Base-by-base conservation (phyloP, 2,888 invertebrate genomes). In the Orthosia gothica region DNA sequence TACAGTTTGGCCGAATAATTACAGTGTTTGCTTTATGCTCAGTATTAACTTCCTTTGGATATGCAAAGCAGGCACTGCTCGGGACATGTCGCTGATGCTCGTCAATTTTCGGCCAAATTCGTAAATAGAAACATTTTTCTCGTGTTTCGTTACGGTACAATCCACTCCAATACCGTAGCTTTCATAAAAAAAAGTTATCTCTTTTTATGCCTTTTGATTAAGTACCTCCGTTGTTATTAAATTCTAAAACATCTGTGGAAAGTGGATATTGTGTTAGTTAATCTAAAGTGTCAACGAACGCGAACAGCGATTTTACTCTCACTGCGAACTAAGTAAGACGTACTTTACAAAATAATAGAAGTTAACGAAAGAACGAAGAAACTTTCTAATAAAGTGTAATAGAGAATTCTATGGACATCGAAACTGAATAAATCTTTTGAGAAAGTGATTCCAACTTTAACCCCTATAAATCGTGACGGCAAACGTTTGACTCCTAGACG, bases 401-500 rank as follows among this genome's bases (percentile, higher is more conserved):
- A 85, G 63, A 85, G 83, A 81, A 74, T 81, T 81, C 70, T 75
- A 78, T 77, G 77, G 77, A 74, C 64, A 79, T 83, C 57, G 81
- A 78, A 76, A 72, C 66, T 74, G 67, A 69, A 86, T 86, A 86
- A 86, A 84, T 86, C 80, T 82, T 78, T 67, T 69, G 76, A 70
- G 84, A 80, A 77, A 82, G 78, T 79, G 76, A 79, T 86, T 80
- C 59, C 32, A 86, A 82, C 77, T 82, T 74, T 76, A 84, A 81
- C 82, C 84, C 74, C 76, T 74, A 86, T 86, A 86, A 86, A 86
- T 86, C 74, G 69, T 58, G 65, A 71, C 86, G 70, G 79, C 76
- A 83, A 81, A 75, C 72, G 71, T 73, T 83, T 85, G 85, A 85
- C 86, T 86, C 72, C 76, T 79, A 86, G 86, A 83, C 78, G 80